Conservation (phyloP, 2,113 vertebrate genomes). For the Monarcha castaneiventris region DNA sequence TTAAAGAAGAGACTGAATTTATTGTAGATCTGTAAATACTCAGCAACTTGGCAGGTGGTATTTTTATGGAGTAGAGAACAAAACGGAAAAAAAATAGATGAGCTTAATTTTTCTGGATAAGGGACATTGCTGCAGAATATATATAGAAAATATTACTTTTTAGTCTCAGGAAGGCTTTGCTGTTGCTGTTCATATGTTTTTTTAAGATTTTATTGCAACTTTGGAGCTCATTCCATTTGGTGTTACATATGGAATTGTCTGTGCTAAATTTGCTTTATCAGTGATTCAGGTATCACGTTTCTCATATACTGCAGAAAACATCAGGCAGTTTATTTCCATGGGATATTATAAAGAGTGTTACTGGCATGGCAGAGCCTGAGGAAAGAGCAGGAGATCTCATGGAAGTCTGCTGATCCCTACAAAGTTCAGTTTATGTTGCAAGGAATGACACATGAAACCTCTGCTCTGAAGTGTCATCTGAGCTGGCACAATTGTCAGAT, state of each 20-base stretch:
- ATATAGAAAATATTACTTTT: not conserved
- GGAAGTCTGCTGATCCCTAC: slow-evolving; percentile 17
- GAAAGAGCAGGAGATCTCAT: slow-evolving; percentile 48
- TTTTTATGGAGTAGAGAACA: slow-evolving; percentile 57
- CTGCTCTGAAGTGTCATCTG: slow-evolving; percentile 15
- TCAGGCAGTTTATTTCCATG: slow-evolving; percentile 56
- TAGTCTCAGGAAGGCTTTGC: not conserved
- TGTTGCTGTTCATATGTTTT: not conserved
- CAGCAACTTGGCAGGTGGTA: slow-evolving; percentile 59
- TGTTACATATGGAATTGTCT: slow-evolving; percentile 51
- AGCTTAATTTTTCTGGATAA: not conserved
- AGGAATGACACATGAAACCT: slow-evolving; percentile 41
- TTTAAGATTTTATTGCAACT: slow-evolving; percentile 34
- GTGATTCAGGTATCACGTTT: slow-evolving; percentile 39
- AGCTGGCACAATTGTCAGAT: not conserved
- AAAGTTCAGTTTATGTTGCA: slow-evolving; percentile 40
- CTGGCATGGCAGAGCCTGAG: slow-evolving; percentile 46
- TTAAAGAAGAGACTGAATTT: slow-evolving; percentile 55
- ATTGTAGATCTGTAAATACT: slow-evolving; percentile 65
- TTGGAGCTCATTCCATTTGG: slow-evolving; percentile 39
- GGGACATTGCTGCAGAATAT: not conserved
- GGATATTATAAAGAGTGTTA: slow-evolving; percentile 45
- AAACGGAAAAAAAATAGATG: not conserved
- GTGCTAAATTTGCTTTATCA: slow-evolving; percentile 53
- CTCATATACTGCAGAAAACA: slow-evolving; percentile 40